phyloP scores from a whole-genome alignment of 1,140 invertebrate genomes.

The Caenorhabditis briggsae region DNA sequence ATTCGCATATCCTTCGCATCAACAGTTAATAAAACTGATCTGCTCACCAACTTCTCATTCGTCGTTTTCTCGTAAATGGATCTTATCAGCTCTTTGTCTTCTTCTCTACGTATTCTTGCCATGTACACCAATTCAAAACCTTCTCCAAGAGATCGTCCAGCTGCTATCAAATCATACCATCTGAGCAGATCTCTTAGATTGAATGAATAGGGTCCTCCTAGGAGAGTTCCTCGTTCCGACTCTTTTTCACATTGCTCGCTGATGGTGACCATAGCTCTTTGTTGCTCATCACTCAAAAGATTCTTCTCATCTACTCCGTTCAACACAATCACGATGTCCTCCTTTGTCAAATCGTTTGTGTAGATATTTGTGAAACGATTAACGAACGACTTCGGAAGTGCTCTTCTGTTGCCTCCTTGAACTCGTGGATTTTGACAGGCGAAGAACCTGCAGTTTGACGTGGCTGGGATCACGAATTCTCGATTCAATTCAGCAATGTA shows the following conservation, averaged over 20 bases:
- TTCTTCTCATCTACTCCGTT: constrained; percentile 25
- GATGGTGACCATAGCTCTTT: constrained; percentile 42
- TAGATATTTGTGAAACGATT: constrained; percentile 94
- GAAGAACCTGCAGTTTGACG: constrained; percentile 88
- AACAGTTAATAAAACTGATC: not conserved
- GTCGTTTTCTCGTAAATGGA: constrained; percentile 37
- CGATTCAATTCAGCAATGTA: constrained; percentile 93
- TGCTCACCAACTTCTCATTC: not conserved
- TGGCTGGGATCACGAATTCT: constrained; percentile 38
- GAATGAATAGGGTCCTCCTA: constrained; percentile 91
- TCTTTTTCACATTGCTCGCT: not conserved
- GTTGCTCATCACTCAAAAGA: not conserved
- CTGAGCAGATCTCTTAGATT: constrained; percentile 94
- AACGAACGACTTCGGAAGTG: constrained; percentile 94
- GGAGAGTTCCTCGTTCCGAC: constrained; percentile 21
- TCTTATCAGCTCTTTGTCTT: constrained; percentile 17
- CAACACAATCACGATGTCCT: constrained; percentile 81
- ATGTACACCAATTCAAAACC: constrained; percentile 23
- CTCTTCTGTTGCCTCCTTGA: constrained; percentile 94
- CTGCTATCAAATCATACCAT: constrained; percentile 81
- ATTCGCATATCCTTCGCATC: constrained; percentile 40
- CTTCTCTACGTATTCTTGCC: constrained; percentile 6
- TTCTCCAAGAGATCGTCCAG: constrained; percentile 17
- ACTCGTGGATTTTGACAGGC: constrained; percentile 97
- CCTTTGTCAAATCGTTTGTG: constrained; percentile 83